phyloP scores from a whole-genome alignment of 2,888 invertebrate genomes.

The Timema cristinae region DNA sequence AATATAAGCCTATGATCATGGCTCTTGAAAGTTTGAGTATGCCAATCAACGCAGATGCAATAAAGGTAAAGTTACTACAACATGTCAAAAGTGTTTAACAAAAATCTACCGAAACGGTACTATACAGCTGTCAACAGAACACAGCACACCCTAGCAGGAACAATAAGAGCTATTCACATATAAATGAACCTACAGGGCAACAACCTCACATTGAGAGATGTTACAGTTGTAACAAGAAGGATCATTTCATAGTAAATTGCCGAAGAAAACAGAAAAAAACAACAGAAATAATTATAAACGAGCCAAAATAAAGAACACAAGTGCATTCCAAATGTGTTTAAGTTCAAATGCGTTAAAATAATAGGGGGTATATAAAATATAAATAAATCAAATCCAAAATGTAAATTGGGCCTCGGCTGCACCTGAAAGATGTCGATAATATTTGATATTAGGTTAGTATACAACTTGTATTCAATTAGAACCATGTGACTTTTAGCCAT shows the following conservation, averaged over 20 bases:
- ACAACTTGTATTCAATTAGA: no score
- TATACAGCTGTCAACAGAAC: not conserved
- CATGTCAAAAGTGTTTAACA: not conserved
- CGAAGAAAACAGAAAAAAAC: not conserved
- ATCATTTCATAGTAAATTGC: not conserved
- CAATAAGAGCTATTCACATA: not conserved
- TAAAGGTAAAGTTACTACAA: no score
- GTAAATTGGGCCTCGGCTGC: no score
- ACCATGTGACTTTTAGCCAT: no score
- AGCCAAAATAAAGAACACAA: no score
- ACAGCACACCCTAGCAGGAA: not conserved
- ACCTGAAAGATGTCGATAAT: no score
- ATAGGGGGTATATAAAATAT: no score
- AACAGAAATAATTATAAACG: no score
- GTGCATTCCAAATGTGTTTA: no score
- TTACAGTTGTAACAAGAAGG: not conserved
- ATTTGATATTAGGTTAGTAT: no score
- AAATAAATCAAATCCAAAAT: no score
- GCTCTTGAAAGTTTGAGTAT: not conserved
- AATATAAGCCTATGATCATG: not conserved
- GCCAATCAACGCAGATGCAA: not conserved
- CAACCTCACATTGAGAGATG: not conserved
- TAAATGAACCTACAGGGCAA: not conserved
- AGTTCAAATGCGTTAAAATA: not conserved
- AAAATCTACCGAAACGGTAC: not conserved